Base-by-base conservation (phyloP, 2,888 invertebrate species). In the Epistrophe eligans region DNA sequence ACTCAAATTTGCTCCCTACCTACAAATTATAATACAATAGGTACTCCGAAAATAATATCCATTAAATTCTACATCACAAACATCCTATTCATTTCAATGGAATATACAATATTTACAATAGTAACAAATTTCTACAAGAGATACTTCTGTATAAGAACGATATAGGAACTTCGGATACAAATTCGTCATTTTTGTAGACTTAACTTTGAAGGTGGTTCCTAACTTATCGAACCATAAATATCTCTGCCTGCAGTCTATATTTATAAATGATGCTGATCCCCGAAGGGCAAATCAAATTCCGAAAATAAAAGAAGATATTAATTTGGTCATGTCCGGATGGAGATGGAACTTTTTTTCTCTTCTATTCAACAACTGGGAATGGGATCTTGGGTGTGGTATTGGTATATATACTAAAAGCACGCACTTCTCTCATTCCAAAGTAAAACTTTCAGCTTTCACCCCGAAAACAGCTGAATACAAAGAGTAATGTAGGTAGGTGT, bases 301-400 rank as follows among this genome's bases (percentile, higher is more conserved):
- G 13, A 70, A 62, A 70, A 40, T 55, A 45, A 79, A 66, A 79
- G 60, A 76, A 57, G 76, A 87, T 76, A 83, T 77, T 83, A 83
- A 87, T 83, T 83, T 66, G 79, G 76, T 72, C 72, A 76, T 76
- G 52, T 55, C 55, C 70, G 55, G 55, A 67, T 70, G 48, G 24
- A 70, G 55, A 70, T 55, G 40, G 28, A 55, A 52, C 40, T 67
- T 67, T n/a, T 67, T 38, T 67, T 15, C n/a, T 70, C 13, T 28
- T 64, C 77, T n/a, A 32, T 43, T 71, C 4, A 55, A 9, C 28
- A 8, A 35, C 66, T 24, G 24, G 40, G 77, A 64, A 11, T 15
- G 9, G 5, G 62, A 35, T 32, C 11, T 43, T 58, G 50, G 28
- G 50, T 77, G 38, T 72, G 17, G 45, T 32, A 24, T 58, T 4